These are phyloP conservation scores for Callipepla squamata DNA, from an alignment of 2,113 vertebrate species.

Conservation along the genomic window DNA sequence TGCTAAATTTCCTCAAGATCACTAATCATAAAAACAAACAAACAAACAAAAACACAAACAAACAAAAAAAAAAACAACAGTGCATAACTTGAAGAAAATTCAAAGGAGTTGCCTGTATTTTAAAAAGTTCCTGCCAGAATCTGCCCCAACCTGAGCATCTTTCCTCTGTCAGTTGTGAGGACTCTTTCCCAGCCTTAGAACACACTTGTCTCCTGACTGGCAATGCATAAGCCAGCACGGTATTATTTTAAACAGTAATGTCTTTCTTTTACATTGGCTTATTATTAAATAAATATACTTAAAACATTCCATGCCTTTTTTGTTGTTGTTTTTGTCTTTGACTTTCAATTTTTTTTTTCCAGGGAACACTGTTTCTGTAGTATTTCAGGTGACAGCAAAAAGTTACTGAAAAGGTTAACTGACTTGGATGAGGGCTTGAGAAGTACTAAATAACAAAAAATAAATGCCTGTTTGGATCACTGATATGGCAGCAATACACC, in stretches of 20 bases:
- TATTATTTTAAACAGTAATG: conserved; percentile 3
- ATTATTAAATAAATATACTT: background rate
- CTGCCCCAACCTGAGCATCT: background rate
- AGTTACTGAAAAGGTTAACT: background rate
- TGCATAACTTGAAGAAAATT: conserved; percentile 14
- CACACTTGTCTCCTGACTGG: background rate
- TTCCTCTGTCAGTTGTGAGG: background rate
- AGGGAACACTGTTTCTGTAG: background rate
- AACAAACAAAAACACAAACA: too few species aligned
- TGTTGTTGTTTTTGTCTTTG: background rate
- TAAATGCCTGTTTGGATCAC: background rate
- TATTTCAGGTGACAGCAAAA: conserved; percentile 30
- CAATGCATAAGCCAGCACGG: background rate
- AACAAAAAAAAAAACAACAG: background rate
- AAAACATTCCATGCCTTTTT: background rate
- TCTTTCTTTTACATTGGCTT: background rate
- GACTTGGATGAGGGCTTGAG: background rate
- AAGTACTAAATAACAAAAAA: background rate
- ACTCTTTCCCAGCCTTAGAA: background rate
- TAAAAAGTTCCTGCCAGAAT: background rate
- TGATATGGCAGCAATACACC: conserved; percentile 63
- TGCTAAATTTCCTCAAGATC: background rate
- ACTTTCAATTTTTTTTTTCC: background rate
- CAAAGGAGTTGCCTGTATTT: background rate
- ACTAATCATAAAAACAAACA: background rate